phyloP scores from a whole-genome alignment of 64 coral and sea anemone species.

The Pachyseris speciosa region DNA sequence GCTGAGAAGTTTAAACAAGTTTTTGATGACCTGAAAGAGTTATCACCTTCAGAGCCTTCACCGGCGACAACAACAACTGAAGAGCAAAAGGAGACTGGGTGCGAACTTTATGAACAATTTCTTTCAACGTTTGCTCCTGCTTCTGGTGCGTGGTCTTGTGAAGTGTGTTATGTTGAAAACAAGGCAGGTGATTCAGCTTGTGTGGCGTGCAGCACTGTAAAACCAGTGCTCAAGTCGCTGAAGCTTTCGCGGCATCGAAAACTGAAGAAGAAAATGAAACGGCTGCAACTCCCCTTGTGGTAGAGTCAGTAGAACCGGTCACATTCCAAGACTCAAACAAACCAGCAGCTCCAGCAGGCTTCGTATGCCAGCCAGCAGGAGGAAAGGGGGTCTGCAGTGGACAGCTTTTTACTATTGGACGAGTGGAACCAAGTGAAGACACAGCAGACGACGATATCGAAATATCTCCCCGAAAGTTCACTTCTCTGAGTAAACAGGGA shows the following conservation, averaged over 20 bases:
- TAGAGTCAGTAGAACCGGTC: not conserved
- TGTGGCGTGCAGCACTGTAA: constrained; percentile 6
- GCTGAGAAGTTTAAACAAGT: constrained; percentile 84
- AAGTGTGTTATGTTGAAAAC: constrained; percentile 53
- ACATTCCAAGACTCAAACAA: constrained; percentile 7
- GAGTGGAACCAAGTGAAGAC: constrained; percentile 59
- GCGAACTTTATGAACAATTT: not conserved
- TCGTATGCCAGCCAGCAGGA: not conserved
- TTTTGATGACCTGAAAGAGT: constrained; percentile 82
- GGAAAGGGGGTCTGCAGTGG: not conserved
- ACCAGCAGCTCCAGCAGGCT: not conserved
- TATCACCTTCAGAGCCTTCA: not conserved
- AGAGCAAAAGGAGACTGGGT: constrained; percentile 4
- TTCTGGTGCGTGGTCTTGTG: constrained; percentile 46
- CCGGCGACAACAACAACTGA: not conserved
- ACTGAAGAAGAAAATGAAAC: not conserved
- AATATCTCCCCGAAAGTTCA: constrained; percentile 64
- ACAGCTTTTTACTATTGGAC: constrained; percentile 79
- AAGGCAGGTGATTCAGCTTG: not conserved
- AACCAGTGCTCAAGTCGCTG: not conserved
- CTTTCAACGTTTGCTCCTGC: constrained; percentile 6
- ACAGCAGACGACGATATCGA: constrained; percentile 41
- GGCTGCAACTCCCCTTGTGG: not conserved
- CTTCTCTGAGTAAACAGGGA: constrained; percentile 35
- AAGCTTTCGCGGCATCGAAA: not conserved